phyloP scores from a whole-genome alignment of 2,888 invertebrate genomes.

The Aporophyla nigra region DNA sequence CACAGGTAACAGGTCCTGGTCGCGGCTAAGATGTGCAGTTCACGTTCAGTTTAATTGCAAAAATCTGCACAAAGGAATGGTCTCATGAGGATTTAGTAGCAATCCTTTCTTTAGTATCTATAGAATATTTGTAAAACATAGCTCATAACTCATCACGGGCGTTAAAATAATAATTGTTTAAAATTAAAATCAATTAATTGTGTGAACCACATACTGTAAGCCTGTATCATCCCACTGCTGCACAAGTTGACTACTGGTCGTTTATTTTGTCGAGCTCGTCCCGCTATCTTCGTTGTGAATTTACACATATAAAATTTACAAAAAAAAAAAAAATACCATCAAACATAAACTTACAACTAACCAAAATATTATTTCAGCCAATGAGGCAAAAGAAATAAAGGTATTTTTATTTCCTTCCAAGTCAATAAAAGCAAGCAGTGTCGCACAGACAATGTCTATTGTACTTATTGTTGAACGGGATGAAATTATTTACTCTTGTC shows the following conservation, averaged over 20 bases:
- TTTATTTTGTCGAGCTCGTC: neutral
- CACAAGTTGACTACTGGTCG: neutral
- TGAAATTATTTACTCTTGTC: conserved; percentile 47
- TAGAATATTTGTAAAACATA: neutral
- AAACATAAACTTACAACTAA: no score
- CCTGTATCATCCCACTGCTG: neutral
- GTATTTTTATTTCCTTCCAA: conserved; percentile 11
- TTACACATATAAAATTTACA: neutral
- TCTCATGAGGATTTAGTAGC: neutral
- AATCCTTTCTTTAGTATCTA: neutral
- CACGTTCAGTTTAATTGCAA: no score
- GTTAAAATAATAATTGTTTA: neutral
- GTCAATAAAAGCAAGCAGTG: conserved; percentile 40
- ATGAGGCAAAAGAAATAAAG: conserved; percentile 7
- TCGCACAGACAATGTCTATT: conserved; percentile 35
- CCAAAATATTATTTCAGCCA: neutral
- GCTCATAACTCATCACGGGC: neutral
- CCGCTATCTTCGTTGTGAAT: neutral
- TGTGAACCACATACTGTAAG: neutral
- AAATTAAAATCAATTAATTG: neutral
- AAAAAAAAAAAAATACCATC: neutral
- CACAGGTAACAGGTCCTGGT: no score
- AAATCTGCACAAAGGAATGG: no score
- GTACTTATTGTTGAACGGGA: conserved; percentile 43
- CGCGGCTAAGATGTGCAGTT: neutral